These are phyloP conservation scores for Tragulus kanchil DNA, from an alignment of 2,113 vertebrate species.

Conservation along the genomic window DNA sequence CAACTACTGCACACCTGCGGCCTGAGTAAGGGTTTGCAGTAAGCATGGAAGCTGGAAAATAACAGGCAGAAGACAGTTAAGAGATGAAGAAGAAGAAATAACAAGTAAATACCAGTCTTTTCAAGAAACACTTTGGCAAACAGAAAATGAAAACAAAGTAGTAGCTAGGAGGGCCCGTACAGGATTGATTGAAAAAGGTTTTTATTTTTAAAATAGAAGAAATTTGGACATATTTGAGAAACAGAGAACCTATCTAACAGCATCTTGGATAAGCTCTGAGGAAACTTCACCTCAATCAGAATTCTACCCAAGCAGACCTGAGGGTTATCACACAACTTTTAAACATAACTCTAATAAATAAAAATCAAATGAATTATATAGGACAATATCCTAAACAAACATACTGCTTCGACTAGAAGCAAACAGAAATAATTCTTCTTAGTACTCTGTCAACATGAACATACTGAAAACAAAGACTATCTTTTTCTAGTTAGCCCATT, in stretches of 20 bases:
- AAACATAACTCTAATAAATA: constrained; percentile 33
- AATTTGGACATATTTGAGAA: neutral
- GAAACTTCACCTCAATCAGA: neutral
- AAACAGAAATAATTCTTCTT: neutral
- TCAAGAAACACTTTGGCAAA: neutral
- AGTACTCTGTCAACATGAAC: neutral
- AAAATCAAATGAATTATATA: constrained; percentile 22
- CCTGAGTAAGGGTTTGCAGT: neutral
- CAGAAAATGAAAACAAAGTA: neutral
- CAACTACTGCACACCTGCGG: neutral
- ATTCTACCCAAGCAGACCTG: neutral
- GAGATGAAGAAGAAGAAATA: neutral
- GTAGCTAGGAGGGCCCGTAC: neutral
- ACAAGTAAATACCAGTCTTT: neutral
- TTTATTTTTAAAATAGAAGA: neutral
- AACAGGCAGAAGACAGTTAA: neutral
- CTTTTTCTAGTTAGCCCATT: neutral
- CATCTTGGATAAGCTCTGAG: neutral
- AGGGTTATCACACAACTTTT: neutral
- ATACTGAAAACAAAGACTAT: neutral
- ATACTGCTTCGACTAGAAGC: neutral
- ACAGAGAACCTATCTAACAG: neutral
- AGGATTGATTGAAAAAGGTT: neutral
- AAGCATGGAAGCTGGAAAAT: neutral
- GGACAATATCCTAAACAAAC: constrained; percentile 36